Conservation (phyloP, 2,113 vertebrate genomes). For the Fulica atra region DNA sequence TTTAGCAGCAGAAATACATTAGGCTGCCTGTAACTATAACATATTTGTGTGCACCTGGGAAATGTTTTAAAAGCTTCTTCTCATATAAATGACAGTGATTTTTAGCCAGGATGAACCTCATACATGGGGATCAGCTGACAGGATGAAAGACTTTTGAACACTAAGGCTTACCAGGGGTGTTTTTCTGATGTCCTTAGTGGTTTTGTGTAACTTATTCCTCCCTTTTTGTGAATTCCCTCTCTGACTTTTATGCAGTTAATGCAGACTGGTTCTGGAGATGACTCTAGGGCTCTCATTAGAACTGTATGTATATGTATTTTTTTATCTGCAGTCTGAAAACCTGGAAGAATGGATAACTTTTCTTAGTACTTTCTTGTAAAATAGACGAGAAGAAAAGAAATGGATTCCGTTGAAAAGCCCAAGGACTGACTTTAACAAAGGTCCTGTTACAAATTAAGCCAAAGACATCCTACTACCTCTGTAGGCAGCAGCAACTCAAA, state of each 20-base stretch:
- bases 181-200: neutral
- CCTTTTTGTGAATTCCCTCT: neutral
- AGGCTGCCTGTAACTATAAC: neutral
- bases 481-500: neutral
- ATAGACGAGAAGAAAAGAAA: neutral
- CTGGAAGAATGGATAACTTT: neutral
- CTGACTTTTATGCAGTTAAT: neutral
- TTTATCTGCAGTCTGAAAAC: neutral
- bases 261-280: neutral
- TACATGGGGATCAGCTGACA: neutral
- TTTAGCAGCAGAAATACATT: neutral
- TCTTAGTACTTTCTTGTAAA: neutral
- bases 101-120: neutral
- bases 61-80: neutral
- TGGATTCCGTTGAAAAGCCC: neutral
- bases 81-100: neutral
- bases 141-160: neutral
- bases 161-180: neutral
- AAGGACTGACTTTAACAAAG: neutral
- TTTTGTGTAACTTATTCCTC: neutral
- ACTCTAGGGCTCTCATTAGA: neutral
- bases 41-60: neutral
- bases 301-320: neutral
- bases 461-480: neutral
- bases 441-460: neutral